These are phyloP conservation scores for Cephus nigrinus DNA, from an alignment of 2,888 invertebrate species.

Conservation along the genomic window DNA sequence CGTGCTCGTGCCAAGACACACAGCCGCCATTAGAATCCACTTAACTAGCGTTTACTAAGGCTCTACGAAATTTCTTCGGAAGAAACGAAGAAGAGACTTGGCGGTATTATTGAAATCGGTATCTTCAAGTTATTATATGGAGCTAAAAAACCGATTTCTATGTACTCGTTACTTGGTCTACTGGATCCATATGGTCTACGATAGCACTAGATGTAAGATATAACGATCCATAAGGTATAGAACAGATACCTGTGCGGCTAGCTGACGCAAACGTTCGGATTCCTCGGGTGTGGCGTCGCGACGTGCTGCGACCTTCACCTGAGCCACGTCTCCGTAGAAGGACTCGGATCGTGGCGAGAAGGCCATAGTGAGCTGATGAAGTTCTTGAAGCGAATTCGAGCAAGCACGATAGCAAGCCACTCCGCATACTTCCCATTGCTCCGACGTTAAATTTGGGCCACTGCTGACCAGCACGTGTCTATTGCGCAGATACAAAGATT, in stretches of 20 bases:
- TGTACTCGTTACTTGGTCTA: neutral
- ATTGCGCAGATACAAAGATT: constrained; percentile 8
- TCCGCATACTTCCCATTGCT: constrained; percentile 89
- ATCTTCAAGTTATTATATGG: neutral
- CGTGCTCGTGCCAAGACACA: neutral
- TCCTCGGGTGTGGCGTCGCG: constrained; percentile 88
- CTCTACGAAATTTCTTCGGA: neutral
- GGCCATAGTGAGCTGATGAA: constrained; percentile 89
- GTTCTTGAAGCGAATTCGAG: constrained; percentile 85
- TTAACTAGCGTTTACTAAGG: neutral
- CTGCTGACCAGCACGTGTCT: constrained; percentile 87
- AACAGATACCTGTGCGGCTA: constrained; percentile 80
- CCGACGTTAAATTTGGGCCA: constrained; percentile 81
- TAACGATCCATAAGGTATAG: neutral
- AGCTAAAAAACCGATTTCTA: neutral
- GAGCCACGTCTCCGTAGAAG: constrained; percentile 92
- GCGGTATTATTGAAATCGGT: neutral
- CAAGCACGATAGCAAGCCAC: constrained; percentile 86
- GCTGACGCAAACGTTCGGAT: constrained; percentile 84
- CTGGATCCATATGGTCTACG: neutral
- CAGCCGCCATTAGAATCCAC: neutral
- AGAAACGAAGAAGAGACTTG: neutral
- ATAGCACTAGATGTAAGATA: neutral
- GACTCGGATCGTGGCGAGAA: constrained; percentile 93
- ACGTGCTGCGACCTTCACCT: constrained; percentile 93